A percentile compares a stretch with the other conserved stretches of the same genome.
These are phyloP conservation scores for Pseudomyrmex gracilis DNA, from an alignment of 1,140 invertebrate genomes.

Conservation along the genomic window DNA sequence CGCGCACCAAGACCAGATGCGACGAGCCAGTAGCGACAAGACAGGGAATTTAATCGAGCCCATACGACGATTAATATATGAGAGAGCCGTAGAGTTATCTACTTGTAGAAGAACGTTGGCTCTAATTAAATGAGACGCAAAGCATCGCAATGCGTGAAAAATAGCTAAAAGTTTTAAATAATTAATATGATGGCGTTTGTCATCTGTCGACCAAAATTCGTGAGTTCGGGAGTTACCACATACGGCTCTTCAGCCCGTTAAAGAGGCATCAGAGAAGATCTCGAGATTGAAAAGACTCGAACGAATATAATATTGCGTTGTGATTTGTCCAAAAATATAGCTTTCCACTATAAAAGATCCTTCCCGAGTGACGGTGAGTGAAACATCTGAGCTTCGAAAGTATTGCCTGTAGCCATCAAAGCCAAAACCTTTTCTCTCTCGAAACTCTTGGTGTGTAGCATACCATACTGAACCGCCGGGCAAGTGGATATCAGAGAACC, in stretches of 20 bases:
- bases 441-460: too few species aligned
- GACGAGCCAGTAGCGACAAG: not conserved
- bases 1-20: not conserved
- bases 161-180: not conserved
- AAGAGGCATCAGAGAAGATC: constrained; percentile 47
- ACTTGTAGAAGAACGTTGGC: not conserved
- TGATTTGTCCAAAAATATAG: not conserved
- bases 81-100: not conserved
- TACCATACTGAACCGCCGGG: too few species aligned
- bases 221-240: not conserved
- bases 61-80: not conserved
- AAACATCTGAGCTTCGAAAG: constrained; percentile 3
- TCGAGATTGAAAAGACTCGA: not conserved
- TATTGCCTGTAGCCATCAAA: not conserved
- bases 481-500: too few species aligned
- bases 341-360: constrained; percentile 70
- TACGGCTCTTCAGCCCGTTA: constrained; percentile 19
- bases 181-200: too few species aligned
- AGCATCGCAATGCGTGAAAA: constrained; percentile 17
- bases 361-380: not conserved
- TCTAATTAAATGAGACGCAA: not conserved
- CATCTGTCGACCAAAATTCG: constrained; percentile 26
- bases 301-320: constrained; percentile 42
- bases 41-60: not conserved
- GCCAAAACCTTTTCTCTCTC: not conserved